These are phyloP conservation scores for Protodeltote pygarga DNA, from an alignment of 2,888 invertebrate genomes.

Conservation along the genomic window DNA sequence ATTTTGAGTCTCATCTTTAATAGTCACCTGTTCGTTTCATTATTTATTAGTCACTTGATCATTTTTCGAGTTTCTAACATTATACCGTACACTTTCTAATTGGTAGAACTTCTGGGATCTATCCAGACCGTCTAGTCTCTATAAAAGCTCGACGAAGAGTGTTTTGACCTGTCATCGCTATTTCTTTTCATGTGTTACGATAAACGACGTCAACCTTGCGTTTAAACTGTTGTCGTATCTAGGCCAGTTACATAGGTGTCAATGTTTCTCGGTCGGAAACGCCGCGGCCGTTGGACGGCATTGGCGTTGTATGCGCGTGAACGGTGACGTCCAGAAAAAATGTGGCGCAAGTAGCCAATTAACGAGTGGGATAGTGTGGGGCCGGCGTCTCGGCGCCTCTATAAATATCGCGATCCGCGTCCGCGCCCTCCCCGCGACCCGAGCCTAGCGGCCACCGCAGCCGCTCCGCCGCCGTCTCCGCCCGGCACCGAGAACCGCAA, in stretches of 20 bases:
- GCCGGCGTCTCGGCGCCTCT: constrained; percentile 82
- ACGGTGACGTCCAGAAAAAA: constrained; percentile 80
- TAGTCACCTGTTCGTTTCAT: constrained; percentile 19
- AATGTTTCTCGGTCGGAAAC: constrained; percentile 81
- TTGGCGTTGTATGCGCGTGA: constrained; percentile 74
- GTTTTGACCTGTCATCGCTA: constrained; percentile 55
- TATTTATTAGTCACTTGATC: constrained; percentile 14
- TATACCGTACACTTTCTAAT: neutral
- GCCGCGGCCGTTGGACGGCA: constrained; percentile 71
- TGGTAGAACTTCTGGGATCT: neutral
- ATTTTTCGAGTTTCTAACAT: neutral
- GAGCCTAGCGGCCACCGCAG: constrained; percentile 56
- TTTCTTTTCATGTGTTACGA: constrained; percentile 58
- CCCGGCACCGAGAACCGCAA: constrained; percentile 63
- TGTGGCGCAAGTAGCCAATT: constrained; percentile 83
- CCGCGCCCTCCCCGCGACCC: constrained; percentile 54
- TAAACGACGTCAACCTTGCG: constrained; percentile 60
- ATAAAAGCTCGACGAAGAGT: constrained; percentile 28
- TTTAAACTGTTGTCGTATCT: constrained; percentile 66
- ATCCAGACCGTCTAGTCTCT: constrained; percentile 3
- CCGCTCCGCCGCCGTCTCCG: constrained; percentile 65
- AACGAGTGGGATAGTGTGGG: constrained; percentile 80
- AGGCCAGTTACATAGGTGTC: constrained; percentile 81
- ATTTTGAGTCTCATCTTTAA: constrained; percentile 49
- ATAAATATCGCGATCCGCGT: constrained; percentile 73